A percentile compares a stretch with the other conserved stretches of the same genome.
These are phyloP conservation scores for Trachelus troglodyta DNA, from an alignment of 2,888 invertebrate species.

Conservation along the genomic window DNA sequence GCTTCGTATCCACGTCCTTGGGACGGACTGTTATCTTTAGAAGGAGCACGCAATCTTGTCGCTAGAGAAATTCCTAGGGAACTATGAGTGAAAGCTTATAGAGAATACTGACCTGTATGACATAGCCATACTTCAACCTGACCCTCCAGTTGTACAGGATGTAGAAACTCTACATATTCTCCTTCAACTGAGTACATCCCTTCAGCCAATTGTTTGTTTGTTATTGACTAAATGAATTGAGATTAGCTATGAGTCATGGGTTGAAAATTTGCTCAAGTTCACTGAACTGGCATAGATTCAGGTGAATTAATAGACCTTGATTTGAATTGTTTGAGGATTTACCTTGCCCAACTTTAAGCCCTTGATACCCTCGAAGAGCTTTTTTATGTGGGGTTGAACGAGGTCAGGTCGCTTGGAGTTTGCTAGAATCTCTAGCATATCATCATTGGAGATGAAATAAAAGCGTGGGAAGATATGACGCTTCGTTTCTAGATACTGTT, in stretches of 20 bases:
- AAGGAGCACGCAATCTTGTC: neutral
- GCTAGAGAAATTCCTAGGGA: neutral
- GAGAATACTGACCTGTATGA: conserved; percentile 72
- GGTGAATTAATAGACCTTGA: neutral
- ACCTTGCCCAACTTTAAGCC: conserved; percentile 78
- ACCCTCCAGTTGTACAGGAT: conserved; percentile 78
- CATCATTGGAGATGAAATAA: conserved; percentile 86
- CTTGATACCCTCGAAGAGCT: conserved; percentile 88
- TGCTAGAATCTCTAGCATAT: conserved; percentile 85
- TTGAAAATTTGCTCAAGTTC: neutral
- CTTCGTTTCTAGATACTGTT: conserved; percentile 89
- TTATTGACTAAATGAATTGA: conserved; percentile 32
- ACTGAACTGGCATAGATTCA: neutral
- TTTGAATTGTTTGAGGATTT: conserved; percentile 35
- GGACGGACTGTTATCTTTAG: neutral
- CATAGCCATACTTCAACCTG: conserved; percentile 86
- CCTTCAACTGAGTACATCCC: conserved; percentile 90
- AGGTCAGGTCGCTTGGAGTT: conserved; percentile 86
- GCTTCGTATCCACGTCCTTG: neutral
- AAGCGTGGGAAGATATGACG: conserved; percentile 88
- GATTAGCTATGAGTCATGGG: conserved; percentile 3
- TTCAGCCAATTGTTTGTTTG: conserved; percentile 66
- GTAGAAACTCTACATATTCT: conserved; percentile 81
- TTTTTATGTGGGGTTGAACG: conserved; percentile 88
- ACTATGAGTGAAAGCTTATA: neutral